phyloP scores from a whole-genome alignment of 1,140 invertebrate species.

The Nephotettix cincticeps region DNA sequence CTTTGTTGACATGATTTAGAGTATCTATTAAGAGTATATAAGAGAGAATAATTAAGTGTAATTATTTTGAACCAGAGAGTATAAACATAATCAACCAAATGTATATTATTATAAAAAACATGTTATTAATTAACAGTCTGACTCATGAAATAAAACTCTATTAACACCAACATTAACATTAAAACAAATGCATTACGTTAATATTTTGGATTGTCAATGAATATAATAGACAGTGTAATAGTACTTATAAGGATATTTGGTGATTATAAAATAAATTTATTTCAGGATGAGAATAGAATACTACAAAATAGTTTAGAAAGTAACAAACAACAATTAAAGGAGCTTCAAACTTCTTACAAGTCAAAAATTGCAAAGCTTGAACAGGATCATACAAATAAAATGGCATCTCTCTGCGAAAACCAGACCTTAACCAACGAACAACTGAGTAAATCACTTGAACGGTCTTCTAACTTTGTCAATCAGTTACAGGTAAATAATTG shows the following conservation, averaged over 20 bases:
- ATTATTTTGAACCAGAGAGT: too few species aligned
- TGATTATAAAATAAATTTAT: not conserved
- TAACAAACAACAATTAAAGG: not conserved
- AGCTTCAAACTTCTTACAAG: not conserved
- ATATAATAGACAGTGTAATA: not conserved
- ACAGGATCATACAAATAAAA: not conserved
- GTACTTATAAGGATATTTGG: not conserved
- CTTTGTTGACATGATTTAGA: too few species aligned
- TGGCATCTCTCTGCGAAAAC: not conserved
- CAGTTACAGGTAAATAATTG: conserved; percentile 3
- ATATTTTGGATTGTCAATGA: not conserved
- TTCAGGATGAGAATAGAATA: not conserved
- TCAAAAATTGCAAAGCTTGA: not conserved
- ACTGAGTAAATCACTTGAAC: not conserved
- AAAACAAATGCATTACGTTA: too few species aligned
- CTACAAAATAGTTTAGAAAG: not conserved
- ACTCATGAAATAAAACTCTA: too few species aligned
- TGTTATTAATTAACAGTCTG: too few species aligned
- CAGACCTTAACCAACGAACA: conserved; percentile 6
- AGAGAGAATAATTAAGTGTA: too few species aligned
- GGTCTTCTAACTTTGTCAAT: not conserved
- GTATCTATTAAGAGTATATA: too few species aligned
- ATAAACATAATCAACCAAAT: too few species aligned
- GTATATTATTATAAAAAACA: too few species aligned
- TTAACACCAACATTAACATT: too few species aligned